Evolutionary conservation across 2,888 invertebrate genomes (phyloP), one percentile per base, ranked within the genome.

Genomic region (Folsomia candida): DNA sequence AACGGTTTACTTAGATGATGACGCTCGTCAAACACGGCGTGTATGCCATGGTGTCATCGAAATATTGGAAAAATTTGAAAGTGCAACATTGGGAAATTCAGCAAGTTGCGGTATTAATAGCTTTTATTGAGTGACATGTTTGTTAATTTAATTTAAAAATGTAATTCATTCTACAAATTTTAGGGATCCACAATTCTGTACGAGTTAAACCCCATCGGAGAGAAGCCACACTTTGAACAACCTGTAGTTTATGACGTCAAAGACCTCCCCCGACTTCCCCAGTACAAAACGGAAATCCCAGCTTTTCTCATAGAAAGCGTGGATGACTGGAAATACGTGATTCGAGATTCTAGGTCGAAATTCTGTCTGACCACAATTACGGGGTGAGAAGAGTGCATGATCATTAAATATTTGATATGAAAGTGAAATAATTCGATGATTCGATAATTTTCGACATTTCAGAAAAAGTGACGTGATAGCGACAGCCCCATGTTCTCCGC

Each of bases 311-410:
- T 76, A 27, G 76, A 76, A 61, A 76, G 76, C 27, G 76, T 76
- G n/a, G 76, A 76, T 29, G 76, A 76, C 47, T 76, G 73, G 73
- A 76, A 76, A 37, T 76, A 76, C 63, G 73, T 72, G 1, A 74
- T 76, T 2, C 70, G 70, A 47, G 73, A 76, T 57, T 71, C 76
- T 6, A 70, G 70, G 59, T 65, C 76, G 18, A 76, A 74, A 51
- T 54, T 70, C 24, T 76, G 76, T 60, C 67, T 76, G n/a, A 59
- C 76, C 22, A 76, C 73, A 6, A 61, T 64, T 65, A 60, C 51
- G 6, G 51, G 18, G 47, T 4, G 26, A 11, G 18, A 37, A 37
- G 4, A 37, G 37, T n/a, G n/a, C n/a, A n/a, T n/a, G n/a, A 9
- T 63, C 63, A 24, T n/a, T 9, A n/a, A n/a, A n/a, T n/a, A n/a